Evolutionary conservation across 2,888 invertebrate genomes (phyloP), one percentile per base, ranked within the genome.

Genomic region (Helobdella robusta): DNA sequence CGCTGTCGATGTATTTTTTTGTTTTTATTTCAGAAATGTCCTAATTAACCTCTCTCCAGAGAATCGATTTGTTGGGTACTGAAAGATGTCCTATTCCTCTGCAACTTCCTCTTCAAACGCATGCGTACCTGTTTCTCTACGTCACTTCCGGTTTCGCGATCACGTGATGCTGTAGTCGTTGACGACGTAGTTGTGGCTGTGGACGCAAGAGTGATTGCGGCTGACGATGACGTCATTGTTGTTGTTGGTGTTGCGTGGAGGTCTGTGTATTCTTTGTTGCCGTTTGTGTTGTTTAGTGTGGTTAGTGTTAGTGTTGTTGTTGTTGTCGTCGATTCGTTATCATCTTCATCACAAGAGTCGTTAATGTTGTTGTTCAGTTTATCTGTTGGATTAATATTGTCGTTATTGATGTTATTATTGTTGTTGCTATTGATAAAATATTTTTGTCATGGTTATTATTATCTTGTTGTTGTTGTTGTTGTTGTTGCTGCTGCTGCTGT

Each of bases 21-120:
- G n/a, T n/a, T n/a, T n/a, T n/a, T n/a, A n/a, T n/a, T n/a, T n/a
- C n/a, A n/a, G n/a, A n/a, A n/a, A n/a, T 40, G n/a, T 40, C 44
- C 11, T 40, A 5, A 20, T 79, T 78, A 75, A 91, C 93, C 92
- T 86, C 94, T 90, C 82, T 97, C 97, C 75, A 97, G 85, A 75
- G 91, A 91, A 80, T 97, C 95, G 71, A 95, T 92, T 82, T 95
- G 95, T 77, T 93, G 93, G 78, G 94, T 93, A 66, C 92, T 93
- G 82, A 97, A 97, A 73, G 94, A 94, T 69, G 97, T 97, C 72
- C 97, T 85, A 82, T 97, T 97, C 75, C 97, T 84, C 82, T 97
- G 97, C 70, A 97, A 84, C 81, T 97, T 97, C 75, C 95, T 83
- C 81, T 97, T 97, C 67, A 95, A 85, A 69, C 93, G 84, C 72